A percentile compares a stretch with the other conserved stretches of the same genome.
phyloP scores from a whole-genome alignment of 1,140 invertebrate species.

The Asobara japonica region DNA sequence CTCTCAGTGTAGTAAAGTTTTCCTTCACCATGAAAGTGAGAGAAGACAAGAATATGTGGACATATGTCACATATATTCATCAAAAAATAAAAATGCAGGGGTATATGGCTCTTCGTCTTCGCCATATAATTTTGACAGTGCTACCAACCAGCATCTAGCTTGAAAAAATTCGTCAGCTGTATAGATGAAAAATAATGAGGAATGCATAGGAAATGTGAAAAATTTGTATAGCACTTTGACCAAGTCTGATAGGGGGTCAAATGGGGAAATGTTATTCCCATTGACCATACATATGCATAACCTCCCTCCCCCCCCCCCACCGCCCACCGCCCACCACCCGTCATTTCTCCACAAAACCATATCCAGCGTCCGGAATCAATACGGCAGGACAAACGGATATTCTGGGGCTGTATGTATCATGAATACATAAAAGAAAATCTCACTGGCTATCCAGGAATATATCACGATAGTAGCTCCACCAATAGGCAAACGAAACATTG shows the following conservation, averaged over 20 bases:
- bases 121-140: neutral
- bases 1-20: neutral
- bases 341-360: neutral
- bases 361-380: conserved; percentile 7
- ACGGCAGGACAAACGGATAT: neutral
- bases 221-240: neutral
- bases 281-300: neutral
- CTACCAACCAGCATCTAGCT: neutral
- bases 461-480: neutral
- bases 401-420: neutral
- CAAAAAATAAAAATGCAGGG: neutral
- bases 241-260: neutral
- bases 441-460: neutral
- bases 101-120: neutral
- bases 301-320: neutral
- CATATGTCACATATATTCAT: neutral
- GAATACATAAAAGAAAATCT: conserved; percentile 1
- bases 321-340: neutral
- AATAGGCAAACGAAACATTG: conserved; percentile 50
- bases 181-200: neutral
- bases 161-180: neutral
- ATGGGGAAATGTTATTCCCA: neutral
- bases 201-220: neutral
- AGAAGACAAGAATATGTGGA: conserved; percentile 3
- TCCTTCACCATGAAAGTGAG: neutral